A percentile compares a stretch with the other conserved stretches of the same genome.
Conservation (phyloP, 2,113 vertebrate species). For the Laticauda colubrina region DNA sequence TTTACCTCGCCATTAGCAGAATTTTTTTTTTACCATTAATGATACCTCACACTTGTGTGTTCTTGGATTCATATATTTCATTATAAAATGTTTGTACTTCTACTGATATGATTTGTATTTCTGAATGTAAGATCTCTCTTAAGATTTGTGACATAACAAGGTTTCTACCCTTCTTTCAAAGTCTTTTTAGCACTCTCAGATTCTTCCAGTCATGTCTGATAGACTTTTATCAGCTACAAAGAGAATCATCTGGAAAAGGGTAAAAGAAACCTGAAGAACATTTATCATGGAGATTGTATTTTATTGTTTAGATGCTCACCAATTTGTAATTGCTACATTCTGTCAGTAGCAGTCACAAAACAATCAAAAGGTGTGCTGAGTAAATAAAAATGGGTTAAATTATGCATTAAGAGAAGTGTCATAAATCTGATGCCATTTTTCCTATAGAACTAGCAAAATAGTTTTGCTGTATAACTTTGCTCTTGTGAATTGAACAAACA, state of each 20-base stretch:
- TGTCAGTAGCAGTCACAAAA: conserved; percentile 38
- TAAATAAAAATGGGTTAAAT: conserved; percentile 56
- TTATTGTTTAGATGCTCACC: conserved; percentile 3
- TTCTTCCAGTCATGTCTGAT: background rate
- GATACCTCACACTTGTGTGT: background rate
- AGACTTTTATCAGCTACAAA: background rate
- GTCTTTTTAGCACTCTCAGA: background rate
- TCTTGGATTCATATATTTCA: conserved; percentile 1
- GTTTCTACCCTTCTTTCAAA: background rate
- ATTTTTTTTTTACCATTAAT: background rate
- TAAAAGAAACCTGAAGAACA: background rate
- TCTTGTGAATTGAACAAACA: background rate
- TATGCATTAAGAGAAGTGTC: background rate
- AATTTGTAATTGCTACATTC: conserved; percentile 51
- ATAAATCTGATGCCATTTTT: conserved; percentile 30
- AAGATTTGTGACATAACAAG: conserved; percentile 4
- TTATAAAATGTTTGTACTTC: background rate
- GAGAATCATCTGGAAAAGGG: rapidly evolving
- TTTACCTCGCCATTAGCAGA: background rate
- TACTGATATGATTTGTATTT: background rate
- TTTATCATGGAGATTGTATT: rapidly evolving
- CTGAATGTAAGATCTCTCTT: conserved; percentile 9
- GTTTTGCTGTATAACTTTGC: conserved; percentile 13
- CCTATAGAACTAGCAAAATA: background rate
- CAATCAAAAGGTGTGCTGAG: conserved; percentile 53